Conservation (phyloP, 2,888 invertebrate species). For the Pristionchus arcanus region DNA sequence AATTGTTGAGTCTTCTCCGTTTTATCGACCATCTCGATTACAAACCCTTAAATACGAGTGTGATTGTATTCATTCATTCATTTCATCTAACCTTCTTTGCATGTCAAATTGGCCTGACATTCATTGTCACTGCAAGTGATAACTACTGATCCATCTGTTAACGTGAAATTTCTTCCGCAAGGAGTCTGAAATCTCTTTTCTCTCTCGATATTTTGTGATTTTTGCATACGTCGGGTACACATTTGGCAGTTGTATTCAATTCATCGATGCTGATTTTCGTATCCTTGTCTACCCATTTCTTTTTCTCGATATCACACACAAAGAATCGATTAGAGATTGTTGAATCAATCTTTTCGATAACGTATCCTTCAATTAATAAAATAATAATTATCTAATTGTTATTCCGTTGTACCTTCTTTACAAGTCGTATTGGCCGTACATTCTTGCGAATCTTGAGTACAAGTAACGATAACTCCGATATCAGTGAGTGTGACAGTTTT, state of each 20-base stretch:
- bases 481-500: background rate
- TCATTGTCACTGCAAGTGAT: background rate
- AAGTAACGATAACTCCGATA: background rate
- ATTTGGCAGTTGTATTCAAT: background rate
- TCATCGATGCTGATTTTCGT: background rate
- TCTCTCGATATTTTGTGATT: background rate
- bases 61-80: background rate
- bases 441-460: background rate
- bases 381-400: background rate
- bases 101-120: background rate
- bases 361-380: background rate
- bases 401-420: background rate
- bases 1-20: background rate
- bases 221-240: background rate
- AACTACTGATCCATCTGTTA: background rate
- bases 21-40: background rate
- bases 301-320: background rate
- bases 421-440: background rate
- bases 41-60: background rate
- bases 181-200: background rate
- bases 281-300: conserved; percentile 34
- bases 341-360: background rate
- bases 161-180: background rate
- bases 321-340: background rate
- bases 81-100: background rate